Conservation (phyloP, 2,888 invertebrate species). For the Eretmocerus hayati region DNA sequence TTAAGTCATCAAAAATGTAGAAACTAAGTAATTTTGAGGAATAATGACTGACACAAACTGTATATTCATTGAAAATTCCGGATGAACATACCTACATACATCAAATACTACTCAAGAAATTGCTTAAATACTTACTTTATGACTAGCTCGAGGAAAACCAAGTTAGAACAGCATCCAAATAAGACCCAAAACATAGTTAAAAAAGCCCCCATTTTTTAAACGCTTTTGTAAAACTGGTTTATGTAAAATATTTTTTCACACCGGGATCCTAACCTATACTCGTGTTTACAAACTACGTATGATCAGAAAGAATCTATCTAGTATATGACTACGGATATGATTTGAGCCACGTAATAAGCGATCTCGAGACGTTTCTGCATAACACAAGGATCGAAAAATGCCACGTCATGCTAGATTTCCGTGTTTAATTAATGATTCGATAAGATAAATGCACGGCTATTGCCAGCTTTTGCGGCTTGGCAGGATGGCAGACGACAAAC, state of each 20-base stretch:
- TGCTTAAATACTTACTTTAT: conserved; percentile 44
- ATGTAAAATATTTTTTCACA: neutral
- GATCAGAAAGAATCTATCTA: too few species aligned
- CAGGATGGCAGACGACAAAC: too few species aligned
- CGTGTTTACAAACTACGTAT: neutral
- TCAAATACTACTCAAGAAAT: neutral
- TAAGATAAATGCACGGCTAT: too few species aligned
- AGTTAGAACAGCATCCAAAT: conserved; percentile 85
- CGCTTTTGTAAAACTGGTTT: too few species aligned
- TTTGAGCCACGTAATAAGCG: too few species aligned
- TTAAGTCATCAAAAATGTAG: neutral
- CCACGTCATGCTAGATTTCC: too few species aligned
- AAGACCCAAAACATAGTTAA: conserved; percentile 68
- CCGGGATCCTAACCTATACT: neutral
- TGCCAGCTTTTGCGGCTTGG: too few species aligned
- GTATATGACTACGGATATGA: too few species aligned
- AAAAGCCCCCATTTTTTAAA: conserved; percentile 47
- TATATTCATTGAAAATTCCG: neutral
- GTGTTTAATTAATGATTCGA: too few species aligned
- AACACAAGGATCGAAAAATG: too few species aligned
- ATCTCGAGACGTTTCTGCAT: too few species aligned
- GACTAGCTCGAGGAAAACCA: conserved; percentile 80
- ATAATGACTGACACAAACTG: neutral
- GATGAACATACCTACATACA: neutral
- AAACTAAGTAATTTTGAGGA: neutral